Evolutionary conservation across 2,797 vertebrate species (phyloP).

Genomic region (Sciurus carolinensis): DNA sequence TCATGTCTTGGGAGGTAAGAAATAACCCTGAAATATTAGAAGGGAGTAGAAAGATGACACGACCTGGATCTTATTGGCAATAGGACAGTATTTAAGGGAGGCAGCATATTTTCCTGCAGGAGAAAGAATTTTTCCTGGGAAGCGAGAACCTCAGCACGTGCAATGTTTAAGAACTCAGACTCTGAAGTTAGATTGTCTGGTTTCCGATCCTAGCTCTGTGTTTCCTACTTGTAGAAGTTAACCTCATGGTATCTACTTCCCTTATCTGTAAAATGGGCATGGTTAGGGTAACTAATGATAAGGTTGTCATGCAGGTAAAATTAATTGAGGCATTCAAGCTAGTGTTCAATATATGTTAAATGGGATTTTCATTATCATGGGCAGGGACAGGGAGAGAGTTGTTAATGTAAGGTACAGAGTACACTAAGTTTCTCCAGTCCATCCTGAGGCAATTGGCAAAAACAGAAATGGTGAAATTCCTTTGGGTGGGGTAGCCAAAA

Average conservation of each 20-base stretch:
- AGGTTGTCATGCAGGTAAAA: background rate
- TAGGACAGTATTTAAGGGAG: background rate
- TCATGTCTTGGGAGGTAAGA: background rate
- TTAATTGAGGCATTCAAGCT: background rate
- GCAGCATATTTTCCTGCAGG: background rate
- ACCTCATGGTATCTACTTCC: background rate
- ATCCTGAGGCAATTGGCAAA: slow-evolving; percentile 1
- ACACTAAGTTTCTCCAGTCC: slow-evolving; percentile 2
- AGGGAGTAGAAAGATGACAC: background rate
- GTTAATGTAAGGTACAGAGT: background rate
- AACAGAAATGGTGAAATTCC: slow-evolving; percentile 36
- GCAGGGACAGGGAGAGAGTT: background rate
- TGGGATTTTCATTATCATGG: background rate
- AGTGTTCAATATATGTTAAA: background rate
- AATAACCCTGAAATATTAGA: background rate
- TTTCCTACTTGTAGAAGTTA: background rate
- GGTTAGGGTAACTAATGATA: background rate
- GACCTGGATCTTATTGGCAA: background rate
- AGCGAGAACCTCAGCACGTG: background rate
- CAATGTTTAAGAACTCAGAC: background rate
- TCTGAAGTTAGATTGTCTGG: background rate
- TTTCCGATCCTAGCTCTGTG: slow-evolving; percentile 1
- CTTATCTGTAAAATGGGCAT: slow-evolving; percentile 3
- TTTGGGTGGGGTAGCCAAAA: slow-evolving; percentile 1
- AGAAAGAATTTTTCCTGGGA: background rate